Evolutionary conservation across 2,797 vertebrate species (phyloP).

Genomic region (Tangara arthus): DNA sequence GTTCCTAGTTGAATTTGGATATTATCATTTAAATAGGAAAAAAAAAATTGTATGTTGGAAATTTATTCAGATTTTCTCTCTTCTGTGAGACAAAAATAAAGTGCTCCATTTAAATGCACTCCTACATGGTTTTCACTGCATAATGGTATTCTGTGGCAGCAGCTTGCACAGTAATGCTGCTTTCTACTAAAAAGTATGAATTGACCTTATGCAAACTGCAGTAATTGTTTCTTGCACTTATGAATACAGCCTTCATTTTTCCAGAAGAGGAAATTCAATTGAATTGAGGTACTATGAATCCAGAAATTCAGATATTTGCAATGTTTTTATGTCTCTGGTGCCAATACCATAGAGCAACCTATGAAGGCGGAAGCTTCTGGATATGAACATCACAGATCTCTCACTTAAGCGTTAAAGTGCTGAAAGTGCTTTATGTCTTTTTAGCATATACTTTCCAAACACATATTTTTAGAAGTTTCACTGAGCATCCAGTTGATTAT

Average conservation of each 20-base stretch:
- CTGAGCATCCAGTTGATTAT: neutral
- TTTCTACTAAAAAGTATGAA: slow-evolving; percentile 43
- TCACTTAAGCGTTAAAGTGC: neutral
- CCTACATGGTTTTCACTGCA: neutral
- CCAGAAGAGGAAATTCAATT: slow-evolving; percentile 40
- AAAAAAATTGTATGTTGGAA: neutral
- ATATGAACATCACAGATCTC: neutral
- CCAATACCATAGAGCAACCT: neutral
- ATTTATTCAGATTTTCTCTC: neutral
- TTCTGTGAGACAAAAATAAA: neutral
- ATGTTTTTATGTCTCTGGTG: neutral
- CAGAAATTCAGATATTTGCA: slow-evolving; percentile 18
- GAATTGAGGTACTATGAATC: slow-evolving; percentile 35
- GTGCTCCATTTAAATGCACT: neutral
- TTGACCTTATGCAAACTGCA: slow-evolving; percentile 46
- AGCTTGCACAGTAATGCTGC: slow-evolving; percentile 26
- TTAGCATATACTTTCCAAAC: neutral
- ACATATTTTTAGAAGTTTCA: neutral
- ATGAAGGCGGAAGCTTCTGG: neutral
- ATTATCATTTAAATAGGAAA: neutral
- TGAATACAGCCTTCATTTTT: slow-evolving; percentile 51
- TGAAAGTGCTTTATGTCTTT: neutral
- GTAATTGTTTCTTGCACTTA: slow-evolving; percentile 36
- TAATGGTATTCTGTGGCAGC: slow-evolving; percentile 19
- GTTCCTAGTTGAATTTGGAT: neutral